Percentiles rank a stretch among this genome's conserved stretches.
Conservation (phyloP, 2,888 invertebrate species). For the Polydrusus pterygomalis region DNA sequence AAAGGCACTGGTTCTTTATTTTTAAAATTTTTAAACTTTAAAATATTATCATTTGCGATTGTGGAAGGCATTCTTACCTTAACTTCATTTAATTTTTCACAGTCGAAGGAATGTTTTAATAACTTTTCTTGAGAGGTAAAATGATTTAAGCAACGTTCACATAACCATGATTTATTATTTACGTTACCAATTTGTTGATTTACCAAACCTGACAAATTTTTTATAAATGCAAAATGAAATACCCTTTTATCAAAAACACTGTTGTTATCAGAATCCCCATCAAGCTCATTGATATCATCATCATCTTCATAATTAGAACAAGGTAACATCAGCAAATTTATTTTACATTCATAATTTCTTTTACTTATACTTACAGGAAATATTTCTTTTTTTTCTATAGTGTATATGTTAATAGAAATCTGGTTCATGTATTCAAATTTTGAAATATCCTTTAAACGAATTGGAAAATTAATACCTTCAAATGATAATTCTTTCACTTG, state of each 20-base stretch:
- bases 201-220: conserved; percentile 23
- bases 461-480: conserved; percentile 59
- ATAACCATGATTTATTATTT: background rate
- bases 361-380: background rate
- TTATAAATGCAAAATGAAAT: conserved; percentile 20
- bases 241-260: background rate
- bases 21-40: conserved; percentile 30
- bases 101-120: conserved; percentile 9
- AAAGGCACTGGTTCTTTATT: conserved; percentile 17
- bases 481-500: conserved; percentile 55
- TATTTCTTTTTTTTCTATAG: conserved; percentile 25
- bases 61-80: conserved; percentile 5
- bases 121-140: conserved; percentile 15
- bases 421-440: conserved; percentile 61
- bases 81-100: conserved; percentile 4
- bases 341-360: background rate
- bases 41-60: conserved; percentile 2
- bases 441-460: conserved; percentile 56
- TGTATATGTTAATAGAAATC: conserved; percentile 59
- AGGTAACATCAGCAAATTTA: background rate
- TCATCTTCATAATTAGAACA: conserved; percentile 6
- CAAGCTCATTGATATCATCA: background rate
- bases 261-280: background rate
- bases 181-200: conserved; percentile 4
- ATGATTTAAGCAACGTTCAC: conserved; percentile 22